Conservation (phyloP, 2,113 vertebrate species). For the Heliornis fulica region DNA sequence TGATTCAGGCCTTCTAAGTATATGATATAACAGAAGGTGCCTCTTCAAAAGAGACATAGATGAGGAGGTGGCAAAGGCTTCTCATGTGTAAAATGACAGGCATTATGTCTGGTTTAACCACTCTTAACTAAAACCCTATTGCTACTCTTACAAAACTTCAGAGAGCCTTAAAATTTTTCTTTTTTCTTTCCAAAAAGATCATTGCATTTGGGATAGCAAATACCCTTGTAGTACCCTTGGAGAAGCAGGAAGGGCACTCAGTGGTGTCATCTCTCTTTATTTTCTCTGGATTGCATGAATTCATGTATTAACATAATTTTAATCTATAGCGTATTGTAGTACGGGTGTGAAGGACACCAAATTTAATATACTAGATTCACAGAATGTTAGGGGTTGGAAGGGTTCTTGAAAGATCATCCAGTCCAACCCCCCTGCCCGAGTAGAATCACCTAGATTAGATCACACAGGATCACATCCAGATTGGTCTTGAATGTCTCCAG, state of each 20-base stretch:
- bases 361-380: neutral
- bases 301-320: neutral
- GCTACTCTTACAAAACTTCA: neutral
- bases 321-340: neutral
- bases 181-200: neutral
- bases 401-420: no score
- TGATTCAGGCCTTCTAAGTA: neutral
- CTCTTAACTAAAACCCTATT: neutral
- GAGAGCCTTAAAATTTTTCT: neutral
- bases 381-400: no score
- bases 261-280: neutral
- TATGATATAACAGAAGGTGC: neutral
- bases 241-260: neutral
- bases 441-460: no score
- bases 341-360: neutral
- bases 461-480: no score
- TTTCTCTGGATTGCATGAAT: neutral
- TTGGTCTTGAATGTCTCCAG: no score
- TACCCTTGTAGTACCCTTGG: neutral
- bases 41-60: neutral
- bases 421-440: no score
- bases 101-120: neutral
- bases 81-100: neutral
- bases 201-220: neutral
- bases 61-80: neutral